Percentiles rank a stretch among this genome's conserved stretches.
These are phyloP conservation scores for Silurus lanzhouensis DNA, from an alignment of 2,797 vertebrate species.

Conservation along the genomic window DNA sequence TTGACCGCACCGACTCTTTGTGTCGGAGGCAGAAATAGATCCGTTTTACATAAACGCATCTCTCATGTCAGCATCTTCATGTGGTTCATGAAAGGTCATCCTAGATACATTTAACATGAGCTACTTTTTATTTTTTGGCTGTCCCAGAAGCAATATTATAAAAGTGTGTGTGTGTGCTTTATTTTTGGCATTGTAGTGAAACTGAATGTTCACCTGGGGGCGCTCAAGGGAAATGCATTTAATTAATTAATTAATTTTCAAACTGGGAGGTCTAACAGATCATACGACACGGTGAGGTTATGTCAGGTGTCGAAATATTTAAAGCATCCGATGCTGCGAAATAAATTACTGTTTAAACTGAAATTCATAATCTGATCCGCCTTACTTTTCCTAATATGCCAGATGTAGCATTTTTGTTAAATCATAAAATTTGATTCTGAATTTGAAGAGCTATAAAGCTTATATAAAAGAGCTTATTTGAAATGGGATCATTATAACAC, in stretches of 20 bases:
- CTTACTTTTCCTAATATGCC: neutral
- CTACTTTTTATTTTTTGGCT: neutral
- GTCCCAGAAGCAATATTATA: neutral
- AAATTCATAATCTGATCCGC: neutral
- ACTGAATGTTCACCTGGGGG: slow-evolving; percentile 25
- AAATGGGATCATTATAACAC: neutral
- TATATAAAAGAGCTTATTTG: neutral
- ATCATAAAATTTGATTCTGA: neutral
- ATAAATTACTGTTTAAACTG: neutral
- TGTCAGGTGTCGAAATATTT: neutral
- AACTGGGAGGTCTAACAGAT: neutral
- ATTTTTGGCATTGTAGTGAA: slow-evolving; percentile 7
- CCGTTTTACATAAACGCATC: slow-evolving; percentile 18
- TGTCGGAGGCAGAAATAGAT: slow-evolving; percentile 24
- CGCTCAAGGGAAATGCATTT: slow-evolving; percentile 34
- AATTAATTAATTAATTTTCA: neutral
- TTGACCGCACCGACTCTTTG: slow-evolving; percentile 1
- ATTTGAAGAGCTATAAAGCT: neutral
- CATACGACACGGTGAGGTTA: neutral
- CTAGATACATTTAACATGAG: slow-evolving; percentile 13
- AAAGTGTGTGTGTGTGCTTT: too few species aligned
- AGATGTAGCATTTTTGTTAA: neutral
- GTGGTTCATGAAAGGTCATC: slow-evolving; percentile 19
- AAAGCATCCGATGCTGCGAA: neutral
- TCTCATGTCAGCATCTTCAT: slow-evolving; percentile 22